These are phyloP conservation scores for Liolophura sinensis DNA, from an alignment of 1,140 invertebrate genomes.

Conservation along the genomic window DNA sequence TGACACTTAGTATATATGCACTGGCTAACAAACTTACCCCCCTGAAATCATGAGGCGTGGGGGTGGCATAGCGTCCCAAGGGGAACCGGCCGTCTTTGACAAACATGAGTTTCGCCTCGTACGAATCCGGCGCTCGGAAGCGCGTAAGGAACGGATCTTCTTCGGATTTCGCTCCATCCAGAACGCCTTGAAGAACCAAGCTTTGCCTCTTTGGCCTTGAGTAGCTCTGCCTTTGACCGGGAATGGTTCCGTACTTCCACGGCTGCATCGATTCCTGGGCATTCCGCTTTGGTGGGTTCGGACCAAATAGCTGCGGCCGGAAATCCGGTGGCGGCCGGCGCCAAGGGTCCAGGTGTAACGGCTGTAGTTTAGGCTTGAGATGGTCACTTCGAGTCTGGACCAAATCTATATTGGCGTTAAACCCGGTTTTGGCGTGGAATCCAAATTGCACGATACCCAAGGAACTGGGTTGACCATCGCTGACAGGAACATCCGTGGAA, in stretches of 20 bases:
- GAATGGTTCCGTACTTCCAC: slow-evolving; percentile 48
- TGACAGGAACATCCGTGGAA: too few species aligned
- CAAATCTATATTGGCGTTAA: slow-evolving; percentile 46
- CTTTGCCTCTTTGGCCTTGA: slow-evolving; percentile 25
- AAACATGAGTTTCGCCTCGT: slow-evolving; percentile 49
- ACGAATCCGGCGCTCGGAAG: slow-evolving; percentile 43
- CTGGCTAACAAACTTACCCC: slow-evolving; percentile 32
- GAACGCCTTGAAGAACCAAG: slow-evolving; percentile 28
- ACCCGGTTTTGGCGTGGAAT: slow-evolving; percentile 49
- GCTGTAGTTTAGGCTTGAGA: slow-evolving; percentile 17
- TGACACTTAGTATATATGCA: too few species aligned
- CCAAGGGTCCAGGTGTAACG: slow-evolving; percentile 47
- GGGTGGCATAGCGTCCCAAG: slow-evolving; percentile 31
- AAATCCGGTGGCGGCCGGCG: slow-evolving; percentile 53
- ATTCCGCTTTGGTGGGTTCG: slow-evolving; percentile 50
- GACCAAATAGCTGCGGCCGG: slow-evolving; percentile 44
- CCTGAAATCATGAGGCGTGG: slow-evolving; percentile 51
- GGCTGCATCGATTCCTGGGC: slow-evolving; percentile 49
- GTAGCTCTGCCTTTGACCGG: slow-evolving; percentile 32
- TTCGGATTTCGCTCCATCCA: slow-evolving; percentile 15
- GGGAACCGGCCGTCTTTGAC: slow-evolving; percentile 41
- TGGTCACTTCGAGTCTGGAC: slow-evolving; percentile 44
- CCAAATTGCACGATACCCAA: slow-evolving; percentile 42
- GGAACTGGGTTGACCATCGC: slow-evolving; percentile 16
- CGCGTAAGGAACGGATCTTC: slow-evolving; percentile 27